Conservation (phyloP, 2,113 vertebrate species). For the Taxidea taxus region DNA sequence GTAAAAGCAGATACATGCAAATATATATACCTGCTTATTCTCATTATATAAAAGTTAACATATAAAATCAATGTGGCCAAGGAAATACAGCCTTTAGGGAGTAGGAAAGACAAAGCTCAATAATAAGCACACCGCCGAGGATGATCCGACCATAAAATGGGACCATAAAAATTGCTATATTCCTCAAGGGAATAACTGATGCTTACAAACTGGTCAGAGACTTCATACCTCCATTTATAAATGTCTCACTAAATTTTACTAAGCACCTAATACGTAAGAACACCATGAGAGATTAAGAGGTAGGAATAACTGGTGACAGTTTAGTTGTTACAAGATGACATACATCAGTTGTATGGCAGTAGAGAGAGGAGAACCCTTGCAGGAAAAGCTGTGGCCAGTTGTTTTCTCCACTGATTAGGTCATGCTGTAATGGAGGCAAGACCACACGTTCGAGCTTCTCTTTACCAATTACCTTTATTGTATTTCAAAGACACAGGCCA, state of each 20-base stretch:
- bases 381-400: background rate
- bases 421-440: background rate
- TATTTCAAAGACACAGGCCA: constrained; percentile 32
- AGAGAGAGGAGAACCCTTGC: background rate
- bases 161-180: background rate
- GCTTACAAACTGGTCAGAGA: background rate
- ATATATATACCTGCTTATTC: background rate
- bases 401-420: background rate
- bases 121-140: background rate
- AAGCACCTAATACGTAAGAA: background rate
- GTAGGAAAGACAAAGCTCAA: background rate
- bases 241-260: background rate
- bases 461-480: background rate
- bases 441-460: background rate
- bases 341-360: background rate
- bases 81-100: background rate
- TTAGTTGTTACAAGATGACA: background rate
- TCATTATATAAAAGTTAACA: background rate
- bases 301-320: background rate
- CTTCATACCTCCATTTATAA: background rate
- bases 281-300: background rate
- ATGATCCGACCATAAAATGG: background rate
- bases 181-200: background rate
- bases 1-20: background rate
- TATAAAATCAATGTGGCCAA: background rate